Evolutionary conservation across 2,113 vertebrate species (phyloP), one percentile per base, ranked within the genome.

Genomic region (Pandion haliaetus): DNA sequence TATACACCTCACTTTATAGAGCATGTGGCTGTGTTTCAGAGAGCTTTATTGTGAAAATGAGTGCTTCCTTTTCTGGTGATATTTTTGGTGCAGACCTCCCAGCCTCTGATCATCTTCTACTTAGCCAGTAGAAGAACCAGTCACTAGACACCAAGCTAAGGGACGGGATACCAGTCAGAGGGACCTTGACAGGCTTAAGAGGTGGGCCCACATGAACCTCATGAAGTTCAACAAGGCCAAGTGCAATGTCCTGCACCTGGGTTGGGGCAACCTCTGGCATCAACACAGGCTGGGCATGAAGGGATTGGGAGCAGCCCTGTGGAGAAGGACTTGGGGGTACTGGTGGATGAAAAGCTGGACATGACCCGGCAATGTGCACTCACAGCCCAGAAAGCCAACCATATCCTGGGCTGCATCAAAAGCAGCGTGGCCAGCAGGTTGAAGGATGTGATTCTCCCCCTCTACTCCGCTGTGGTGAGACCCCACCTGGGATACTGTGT

Each of bases 341-440:
- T 18, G 26, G 20, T 38, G 55, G 44, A 10, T 31, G 34, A 31
- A 47, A 77, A 77, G 44, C 44, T 31, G 44, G 26, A 24, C 7
- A 8, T 6, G 34, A 49, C 11, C 44, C 3, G 8, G 9, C 32
- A 49, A 4, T 38, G 8, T 31, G 73, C 2, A 1, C 19, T 61
- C 2, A 2, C 34, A 47, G 31, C 38, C 52, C 52, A 57, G 55
- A 31, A 59, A 1, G 12, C 26, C 34, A 49, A 6, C 6, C 1
- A 0, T 10, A 14, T 18, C 19, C 42, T 61, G n/a, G 32, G 20
- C 19, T 38, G 26, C 44, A 61, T 61, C 57, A 36, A 29, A 36
- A 47, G 15, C 3, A 17, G 11, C 0, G 0, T 49, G 34, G 20
- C 10, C 34, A 61, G 42, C 34, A 17, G 26, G 34, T 14, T 3